phyloP scores from a whole-genome alignment of 2,797 vertebrate species.

The Leucoraja ocellata region DNA sequence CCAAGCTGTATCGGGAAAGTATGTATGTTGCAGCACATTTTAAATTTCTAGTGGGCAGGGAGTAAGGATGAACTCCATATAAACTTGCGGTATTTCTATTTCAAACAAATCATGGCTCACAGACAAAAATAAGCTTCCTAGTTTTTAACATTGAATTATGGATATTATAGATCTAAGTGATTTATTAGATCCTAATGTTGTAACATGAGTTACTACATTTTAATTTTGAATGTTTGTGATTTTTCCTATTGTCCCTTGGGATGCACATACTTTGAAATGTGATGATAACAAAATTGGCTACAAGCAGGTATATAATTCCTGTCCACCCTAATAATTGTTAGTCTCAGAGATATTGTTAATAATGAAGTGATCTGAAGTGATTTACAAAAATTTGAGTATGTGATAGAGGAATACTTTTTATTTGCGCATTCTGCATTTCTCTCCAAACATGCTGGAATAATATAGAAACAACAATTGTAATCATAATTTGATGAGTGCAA shows the following conservation, averaged over 20 bases:
- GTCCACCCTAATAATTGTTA: background rate
- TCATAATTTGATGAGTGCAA: background rate
- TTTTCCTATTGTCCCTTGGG: background rate
- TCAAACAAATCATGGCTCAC: background rate
- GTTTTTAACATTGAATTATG: background rate
- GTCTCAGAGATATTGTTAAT: constrained; percentile 10
- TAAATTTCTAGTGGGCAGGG: background rate
- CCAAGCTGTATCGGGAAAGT: background rate
- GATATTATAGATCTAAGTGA: background rate
- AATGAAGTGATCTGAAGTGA: constrained; percentile 15
- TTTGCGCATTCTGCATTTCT: background rate
- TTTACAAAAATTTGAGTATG: background rate
- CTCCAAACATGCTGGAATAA: background rate
- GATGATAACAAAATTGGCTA: background rate
- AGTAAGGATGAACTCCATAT: background rate
- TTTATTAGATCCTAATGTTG: background rate
- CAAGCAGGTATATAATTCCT: background rate
- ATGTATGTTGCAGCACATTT: background rate
- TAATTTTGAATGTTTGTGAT: background rate
- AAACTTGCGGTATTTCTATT: background rate
- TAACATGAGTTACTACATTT: background rate
- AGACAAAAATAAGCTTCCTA: background rate
- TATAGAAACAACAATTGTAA: background rate
- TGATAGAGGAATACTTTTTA: background rate
- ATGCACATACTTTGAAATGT: background rate